Base-by-base conservation (phyloP, 2,888 invertebrate species). In the Drosophila mimetica region DNA sequence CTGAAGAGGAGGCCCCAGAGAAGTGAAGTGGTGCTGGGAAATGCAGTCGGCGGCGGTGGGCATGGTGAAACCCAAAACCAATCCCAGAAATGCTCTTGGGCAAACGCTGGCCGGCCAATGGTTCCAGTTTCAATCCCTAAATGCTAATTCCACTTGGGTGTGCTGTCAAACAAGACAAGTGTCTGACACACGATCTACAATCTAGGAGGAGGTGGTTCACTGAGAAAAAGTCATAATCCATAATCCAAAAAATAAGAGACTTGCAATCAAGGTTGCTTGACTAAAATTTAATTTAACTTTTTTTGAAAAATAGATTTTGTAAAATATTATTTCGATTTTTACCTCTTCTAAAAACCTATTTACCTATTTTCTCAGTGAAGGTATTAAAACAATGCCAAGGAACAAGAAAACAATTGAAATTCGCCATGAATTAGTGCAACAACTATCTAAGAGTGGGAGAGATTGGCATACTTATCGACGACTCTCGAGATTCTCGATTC, bases 121-220 rank as follows among this genome's bases (percentile, higher is more conserved):
- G 30, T 48, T 47, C 58, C 58, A 32, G 57, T 58, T 48, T 58
- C 47, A 60, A 25, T 32, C 36, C 36, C 37, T 44, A 58, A 50
- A 63, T 69, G 74, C 69, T 64, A 76, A 76, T 76, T 75, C 76
- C 70, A 77, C 71, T 71, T 71, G 76, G 69, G 74, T 60, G 75
- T 47, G 64, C 81, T 77, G 80, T 77, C 80, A 76, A 70, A 64
- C 54, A 66, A 61, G 58, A 74, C 47, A 41, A 42, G 48, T 51
- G 57, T 41, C 46, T 55, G 64, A 47, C 74, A 71, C 44, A 36
- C 41, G 54, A 51, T 63, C 39, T 44, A n/a, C n/a, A 2, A 18
- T n/a, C n/a, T n/a, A 9, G n/a, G 39, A 13, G 18, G 11, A 18
- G 41, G 47, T 13, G 14, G 30, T 13, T 32, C 14, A 18, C 46